Base-by-base conservation (phyloP, 2,888 invertebrate species). In the Caenorhabditis sulstoni region DNA sequence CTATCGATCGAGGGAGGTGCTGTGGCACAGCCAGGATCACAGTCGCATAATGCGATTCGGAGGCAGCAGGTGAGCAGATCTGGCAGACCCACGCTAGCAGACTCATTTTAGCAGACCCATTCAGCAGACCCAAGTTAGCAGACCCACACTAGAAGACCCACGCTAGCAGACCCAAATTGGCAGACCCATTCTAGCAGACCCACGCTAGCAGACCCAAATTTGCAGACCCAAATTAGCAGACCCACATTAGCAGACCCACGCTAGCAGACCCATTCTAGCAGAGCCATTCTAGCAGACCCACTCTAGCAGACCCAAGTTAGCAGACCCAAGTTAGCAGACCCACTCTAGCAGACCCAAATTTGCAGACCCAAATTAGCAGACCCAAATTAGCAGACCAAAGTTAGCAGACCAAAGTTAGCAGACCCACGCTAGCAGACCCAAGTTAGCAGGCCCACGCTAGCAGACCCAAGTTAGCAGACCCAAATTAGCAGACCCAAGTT, bases 1-100 rank as follows among this genome's bases (percentile, higher is more conserved):
- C 80, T 89, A 7, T 90, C 89, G 12, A 82, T 90, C 23, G 86
- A 89, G 55, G 89, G 89, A n/a, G 89, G 89, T 16, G 89, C 89
- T 0, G 84, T 89, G 2, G 89, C 87, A 12, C 87, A 89, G 49
- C 89, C 90, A 9, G 89, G 89, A 5, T 82, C 82, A 9, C 83
- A 83, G 37, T 85, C 87, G 11, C 87, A 90, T 58, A 88, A 90
- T 68, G 87, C 88, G n/a, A 74, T 89, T 20, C 85, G 85, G 49
- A 76, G 84, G 55, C 89, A 89, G 41, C 90, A 89, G 81, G 89
- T 87, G 8, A 18, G 22, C 12, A 9, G 39, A 5, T 8, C 16
- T 44, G 16, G 29, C 16, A 29, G 20, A 9, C 45, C 8, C 41
- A 3, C 22, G 14, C 14, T 16, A 12, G 22, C 14, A 52, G 22